These are phyloP conservation scores for Acrobasis consociella DNA, from an alignment of 2,888 invertebrate genomes.

Conservation along the genomic window DNA sequence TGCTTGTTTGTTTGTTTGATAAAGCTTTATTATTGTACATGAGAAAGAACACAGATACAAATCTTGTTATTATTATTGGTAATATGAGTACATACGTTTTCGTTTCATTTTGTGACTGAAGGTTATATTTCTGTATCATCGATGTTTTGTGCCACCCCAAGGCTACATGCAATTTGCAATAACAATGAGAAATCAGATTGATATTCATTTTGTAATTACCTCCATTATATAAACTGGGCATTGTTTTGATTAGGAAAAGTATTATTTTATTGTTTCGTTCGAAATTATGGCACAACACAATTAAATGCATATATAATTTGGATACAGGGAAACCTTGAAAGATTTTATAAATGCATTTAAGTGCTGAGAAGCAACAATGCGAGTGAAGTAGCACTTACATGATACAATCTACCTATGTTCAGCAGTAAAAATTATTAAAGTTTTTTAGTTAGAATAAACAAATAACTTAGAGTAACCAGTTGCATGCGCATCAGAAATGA, in stretches of 20 bases:
- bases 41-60: too few species aligned
- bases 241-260: slow-evolving; percentile 26
- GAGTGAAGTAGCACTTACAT: not conserved
- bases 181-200: slow-evolving; percentile 49
- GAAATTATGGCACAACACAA: not conserved
- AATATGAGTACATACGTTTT: too few species aligned
- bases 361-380: not conserved
- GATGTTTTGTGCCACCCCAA: slow-evolving; percentile 40
- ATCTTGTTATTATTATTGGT: too few species aligned
- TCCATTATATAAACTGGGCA: slow-evolving; percentile 35
- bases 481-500: too few species aligned
- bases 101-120: too few species aligned
- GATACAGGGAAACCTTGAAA: not conserved
- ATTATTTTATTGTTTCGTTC: not conserved
- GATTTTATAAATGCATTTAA: not conserved
- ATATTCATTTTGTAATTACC: slow-evolving; percentile 43
- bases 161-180: slow-evolving; percentile 51
- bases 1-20: too few species aligned
- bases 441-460: too few species aligned
- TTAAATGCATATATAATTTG: not conserved
- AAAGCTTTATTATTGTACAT: too few species aligned
- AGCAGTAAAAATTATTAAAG: too few species aligned
- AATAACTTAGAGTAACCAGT: too few species aligned
- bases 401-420: too few species aligned
- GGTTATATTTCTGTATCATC: not conserved